Percentiles rank a stretch among this genome's conserved stretches.
phyloP scores from a whole-genome alignment of 2,113 vertebrate species.

The Catharus fuscescens region DNA sequence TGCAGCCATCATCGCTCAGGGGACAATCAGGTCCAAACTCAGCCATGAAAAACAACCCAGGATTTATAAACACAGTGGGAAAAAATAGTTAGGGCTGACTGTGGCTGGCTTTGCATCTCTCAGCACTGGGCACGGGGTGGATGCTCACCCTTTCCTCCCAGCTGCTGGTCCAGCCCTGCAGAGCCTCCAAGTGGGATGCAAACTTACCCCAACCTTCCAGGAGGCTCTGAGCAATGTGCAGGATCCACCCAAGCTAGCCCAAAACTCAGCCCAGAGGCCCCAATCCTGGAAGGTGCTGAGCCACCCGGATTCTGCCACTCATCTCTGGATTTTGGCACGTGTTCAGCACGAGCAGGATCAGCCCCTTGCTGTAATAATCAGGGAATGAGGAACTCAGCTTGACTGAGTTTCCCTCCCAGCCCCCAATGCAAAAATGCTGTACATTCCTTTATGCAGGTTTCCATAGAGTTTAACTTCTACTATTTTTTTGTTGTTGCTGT shows the following conservation, averaged over 20 bases:
- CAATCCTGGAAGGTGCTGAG: conserved; percentile 47
- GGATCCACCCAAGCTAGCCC: neutral
- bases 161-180: neutral
- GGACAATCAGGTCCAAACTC: neutral
- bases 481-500: conserved; percentile 48
- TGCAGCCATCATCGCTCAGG: neutral
- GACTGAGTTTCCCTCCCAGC: conserved; percentile 15
- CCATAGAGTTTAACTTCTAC: conserved; percentile 73
- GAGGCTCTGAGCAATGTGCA: neutral
- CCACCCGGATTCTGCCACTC: neutral
- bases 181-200: neutral
- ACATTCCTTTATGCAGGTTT: conserved; percentile 75
- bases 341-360: conserved; percentile 27
- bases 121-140: neutral
- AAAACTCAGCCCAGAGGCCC: neutral
- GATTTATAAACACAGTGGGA: neutral
- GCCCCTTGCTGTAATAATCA: conserved; percentile 21
- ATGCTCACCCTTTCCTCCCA: neutral
- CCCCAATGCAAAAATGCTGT: conserved; percentile 68
- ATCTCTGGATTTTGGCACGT: conserved; percentile 1
- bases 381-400: conserved; percentile 36
- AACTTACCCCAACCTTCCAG: neutral
- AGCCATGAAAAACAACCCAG: neutral
- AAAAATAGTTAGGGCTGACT: neutral
- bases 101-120: neutral